Conservation (phyloP, 2,888 invertebrate species). For the Hirtodrosophila trivittata region DNA sequence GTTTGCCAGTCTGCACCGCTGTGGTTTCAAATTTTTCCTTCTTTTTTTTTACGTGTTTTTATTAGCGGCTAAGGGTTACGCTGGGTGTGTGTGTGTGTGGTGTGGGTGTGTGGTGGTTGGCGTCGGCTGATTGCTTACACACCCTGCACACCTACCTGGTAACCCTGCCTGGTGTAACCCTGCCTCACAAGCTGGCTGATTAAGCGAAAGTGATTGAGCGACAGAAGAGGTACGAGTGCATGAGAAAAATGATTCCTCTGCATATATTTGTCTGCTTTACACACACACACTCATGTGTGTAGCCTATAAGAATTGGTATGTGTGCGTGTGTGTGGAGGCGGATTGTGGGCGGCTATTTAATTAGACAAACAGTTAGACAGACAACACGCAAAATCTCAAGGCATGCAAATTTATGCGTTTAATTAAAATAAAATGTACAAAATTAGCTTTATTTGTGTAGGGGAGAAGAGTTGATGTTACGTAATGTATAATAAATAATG, state of each 20-base stretch:
- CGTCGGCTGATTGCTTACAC: constrained; percentile 34
- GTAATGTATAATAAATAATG: constrained; percentile 15
- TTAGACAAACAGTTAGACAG: constrained; percentile 38
- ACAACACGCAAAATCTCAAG: constrained; percentile 11
- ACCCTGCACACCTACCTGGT: constrained; percentile 31
- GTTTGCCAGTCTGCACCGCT: constrained; percentile 57
- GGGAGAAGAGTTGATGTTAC: constrained; percentile 10
- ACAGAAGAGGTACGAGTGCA: constrained; percentile 9
- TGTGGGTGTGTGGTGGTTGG: neutral
- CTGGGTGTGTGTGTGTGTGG: neutral
- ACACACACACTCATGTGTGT: neutral
- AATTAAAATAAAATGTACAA: constrained; percentile 47
- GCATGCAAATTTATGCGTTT: constrained; percentile 41
- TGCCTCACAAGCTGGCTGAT: constrained; percentile 57
- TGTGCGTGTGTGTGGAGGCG: constrained; percentile 1
- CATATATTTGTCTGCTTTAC: constrained; percentile 26
- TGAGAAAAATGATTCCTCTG: constrained; percentile 23
- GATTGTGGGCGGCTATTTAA: constrained; percentile 37
- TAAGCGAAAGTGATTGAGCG: constrained; percentile 71
- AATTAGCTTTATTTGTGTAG: constrained; percentile 29
- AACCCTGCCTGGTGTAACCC: constrained; percentile 31
- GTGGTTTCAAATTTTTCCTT: constrained; percentile 44
- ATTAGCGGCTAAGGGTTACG: constrained; percentile 43
- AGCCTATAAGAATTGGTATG: neutral
- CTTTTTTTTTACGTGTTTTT: constrained; percentile 29